A percentile compares a stretch with the other conserved stretches of the same genome.
phyloP scores from a whole-genome alignment of 2,113 vertebrate genomes.

The Erythrolamprus reginae region DNA sequence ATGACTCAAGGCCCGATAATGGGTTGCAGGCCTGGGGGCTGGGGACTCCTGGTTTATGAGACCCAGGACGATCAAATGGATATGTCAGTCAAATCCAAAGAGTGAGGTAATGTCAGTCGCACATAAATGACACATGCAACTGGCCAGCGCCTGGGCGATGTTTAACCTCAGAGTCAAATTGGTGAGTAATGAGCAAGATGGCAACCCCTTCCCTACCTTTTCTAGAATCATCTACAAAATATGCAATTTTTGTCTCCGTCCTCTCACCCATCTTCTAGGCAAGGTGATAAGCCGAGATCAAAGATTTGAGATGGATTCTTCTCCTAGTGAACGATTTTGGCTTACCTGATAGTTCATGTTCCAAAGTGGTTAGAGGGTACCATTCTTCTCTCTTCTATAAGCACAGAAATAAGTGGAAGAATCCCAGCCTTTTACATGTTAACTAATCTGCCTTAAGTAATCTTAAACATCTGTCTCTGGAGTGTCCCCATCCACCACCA shows the following conservation, averaged over 20 bases:
- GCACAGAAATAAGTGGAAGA: background rate
- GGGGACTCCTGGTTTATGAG: background rate
- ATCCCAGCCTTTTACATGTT: background rate
- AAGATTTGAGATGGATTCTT: background rate
- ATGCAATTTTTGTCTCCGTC: no score
- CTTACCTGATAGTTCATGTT: background rate
- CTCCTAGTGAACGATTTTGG: background rate
- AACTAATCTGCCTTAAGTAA: conserved; percentile 1
- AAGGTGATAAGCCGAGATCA: background rate
- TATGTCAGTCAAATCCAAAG: background rate
- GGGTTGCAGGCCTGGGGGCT: no score
- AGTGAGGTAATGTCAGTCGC: background rate
- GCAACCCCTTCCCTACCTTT: background rate
- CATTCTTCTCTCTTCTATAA: background rate
- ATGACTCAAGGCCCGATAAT: no score
- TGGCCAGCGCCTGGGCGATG: background rate
- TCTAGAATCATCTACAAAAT: background rate
- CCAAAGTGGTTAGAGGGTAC: background rate
- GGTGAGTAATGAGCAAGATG: background rate
- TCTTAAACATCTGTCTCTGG: background rate
- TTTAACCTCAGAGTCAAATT: background rate
- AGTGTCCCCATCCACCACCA: background rate
- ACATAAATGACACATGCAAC: background rate
- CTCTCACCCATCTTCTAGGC: background rate
- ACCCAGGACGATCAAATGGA: background rate